A percentile compares a stretch with the other conserved stretches of the same genome.
These are phyloP conservation scores for Triops cancriformis DNA, from an alignment of 1,140 invertebrate species.

Conservation along the genomic window DNA sequence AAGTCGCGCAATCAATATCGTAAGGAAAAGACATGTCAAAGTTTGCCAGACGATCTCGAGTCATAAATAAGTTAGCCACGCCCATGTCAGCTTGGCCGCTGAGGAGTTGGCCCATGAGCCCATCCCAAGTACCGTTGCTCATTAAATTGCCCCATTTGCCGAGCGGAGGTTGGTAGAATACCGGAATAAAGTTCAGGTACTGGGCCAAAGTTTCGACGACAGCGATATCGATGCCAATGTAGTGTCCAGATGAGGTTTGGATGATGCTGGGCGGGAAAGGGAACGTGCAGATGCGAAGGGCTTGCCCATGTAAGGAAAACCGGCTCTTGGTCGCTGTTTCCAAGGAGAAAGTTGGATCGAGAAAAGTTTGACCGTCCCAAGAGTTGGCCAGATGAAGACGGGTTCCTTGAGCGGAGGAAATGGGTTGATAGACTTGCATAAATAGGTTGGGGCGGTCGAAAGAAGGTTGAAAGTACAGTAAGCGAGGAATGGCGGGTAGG, in stretches of 20 bases:
- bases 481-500: not conserved
- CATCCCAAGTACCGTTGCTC: not conserved
- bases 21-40: not conserved
- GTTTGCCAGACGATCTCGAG: not conserved
- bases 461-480: not conserved
- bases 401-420: not conserved
- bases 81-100: not conserved
- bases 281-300: not conserved
- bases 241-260: not conserved
- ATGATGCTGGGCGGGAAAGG: not conserved
- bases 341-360: not conserved
- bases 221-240: not conserved
- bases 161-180: not conserved
- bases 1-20: not conserved
- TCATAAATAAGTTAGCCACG: constrained; percentile 1
- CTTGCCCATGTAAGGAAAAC: not conserved
- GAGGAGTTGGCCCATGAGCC: not conserved
- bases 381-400: not conserved
- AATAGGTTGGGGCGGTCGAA: not conserved
- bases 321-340: not conserved
- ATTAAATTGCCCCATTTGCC: constrained; percentile 19
- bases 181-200: constrained; percentile 5
- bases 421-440: not conserved
- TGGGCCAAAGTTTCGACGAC: constrained; percentile 16
- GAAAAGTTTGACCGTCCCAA: not conserved